phyloP scores from a whole-genome alignment of 2,797 vertebrate genomes.

The Pangasius djambal region DNA sequence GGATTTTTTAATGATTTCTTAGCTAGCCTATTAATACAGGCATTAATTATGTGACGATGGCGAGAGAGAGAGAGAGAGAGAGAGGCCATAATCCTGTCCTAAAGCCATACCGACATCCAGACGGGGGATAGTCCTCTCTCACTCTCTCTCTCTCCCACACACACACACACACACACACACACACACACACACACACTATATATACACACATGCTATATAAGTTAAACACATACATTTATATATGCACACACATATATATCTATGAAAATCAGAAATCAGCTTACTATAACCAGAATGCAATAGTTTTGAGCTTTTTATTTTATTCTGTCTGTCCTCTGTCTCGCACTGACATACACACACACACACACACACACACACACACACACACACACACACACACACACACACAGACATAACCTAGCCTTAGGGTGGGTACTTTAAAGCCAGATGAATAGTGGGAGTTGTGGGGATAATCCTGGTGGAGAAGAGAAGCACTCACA shows the following conservation, averaged over 20 bases:
- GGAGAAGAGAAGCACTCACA: conserved; percentile 59
- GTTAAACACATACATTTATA: not conserved
- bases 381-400: conserved; percentile 44
- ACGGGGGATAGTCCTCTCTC: conserved; percentile 17
- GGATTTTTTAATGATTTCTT: conserved; percentile 99
- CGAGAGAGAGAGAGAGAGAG: conserved; percentile 7
- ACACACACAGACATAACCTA: conserved; percentile 41
- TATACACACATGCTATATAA: not conserved
- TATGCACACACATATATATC: conserved; percentile 14
- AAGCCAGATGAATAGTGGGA: conserved; percentile 64
- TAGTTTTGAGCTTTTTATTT: conserved; percentile 1
- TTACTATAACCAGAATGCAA: not conserved
- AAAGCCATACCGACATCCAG: conserved; percentile 89
- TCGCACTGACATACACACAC: conserved; percentile 21
- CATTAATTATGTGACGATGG: conserved; percentile 91
- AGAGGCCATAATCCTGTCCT: conserved; percentile 94
- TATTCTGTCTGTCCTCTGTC: conserved; percentile 2
- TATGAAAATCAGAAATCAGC: not conserved
- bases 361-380: conserved; percentile 44
- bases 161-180: conserved; percentile 48
- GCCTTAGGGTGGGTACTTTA: conserved; percentile 59
- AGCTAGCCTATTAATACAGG: conserved; percentile 99
- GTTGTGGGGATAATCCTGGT: conserved; percentile 61
- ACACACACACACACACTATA: conserved; percentile 17
- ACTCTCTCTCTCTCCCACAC: not conserved